Conservation (phyloP, 1,140 invertebrate species). For the Heliconius melpomene region DNA sequence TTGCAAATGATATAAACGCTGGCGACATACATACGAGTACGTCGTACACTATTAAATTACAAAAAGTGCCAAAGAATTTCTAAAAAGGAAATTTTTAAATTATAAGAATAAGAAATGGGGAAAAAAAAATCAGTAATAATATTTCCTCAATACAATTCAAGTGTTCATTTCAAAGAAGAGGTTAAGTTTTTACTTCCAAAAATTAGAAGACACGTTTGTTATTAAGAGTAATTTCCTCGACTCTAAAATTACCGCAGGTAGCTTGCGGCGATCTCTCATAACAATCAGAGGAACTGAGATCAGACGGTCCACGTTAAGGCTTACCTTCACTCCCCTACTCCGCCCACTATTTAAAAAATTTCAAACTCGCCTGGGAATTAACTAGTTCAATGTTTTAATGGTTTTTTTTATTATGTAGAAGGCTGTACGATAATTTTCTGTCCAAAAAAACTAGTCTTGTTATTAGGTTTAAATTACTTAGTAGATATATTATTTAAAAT, state of each 20-base stretch:
- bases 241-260: slow-evolving; percentile 77
- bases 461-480: background rate
- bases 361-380: slow-evolving; percentile 67
- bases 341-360: slow-evolving; percentile 78
- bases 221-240: slow-evolving; percentile 77
- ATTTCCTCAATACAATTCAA: slow-evolving; percentile 30
- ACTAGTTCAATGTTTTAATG: slow-evolving; percentile 62
- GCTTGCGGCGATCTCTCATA: slow-evolving; percentile 66
- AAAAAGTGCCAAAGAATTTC: slow-evolving; percentile 58
- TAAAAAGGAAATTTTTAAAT: slow-evolving; percentile 37
- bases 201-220: slow-evolving; percentile 72
- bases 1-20: slow-evolving; percentile 67
- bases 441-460: background rate
- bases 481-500: background rate
- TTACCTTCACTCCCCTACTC: slow-evolving; percentile 54
- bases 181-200: slow-evolving; percentile 36
- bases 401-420: background rate
- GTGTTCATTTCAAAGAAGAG: slow-evolving; percentile 42
- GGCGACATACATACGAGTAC: slow-evolving; percentile 53
- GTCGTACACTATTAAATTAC: slow-evolving; percentile 54
- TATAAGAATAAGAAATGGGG: slow-evolving; percentile 18
- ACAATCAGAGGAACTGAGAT: slow-evolving; percentile 60
- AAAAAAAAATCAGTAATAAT: slow-evolving; percentile 49
- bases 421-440: background rate
- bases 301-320: slow-evolving; percentile 59